Evolutionary conservation across 2,797 vertebrate genomes (phyloP), one percentile per base, ranked within the genome.

Genomic region (Propithecus perrieri): DNA sequence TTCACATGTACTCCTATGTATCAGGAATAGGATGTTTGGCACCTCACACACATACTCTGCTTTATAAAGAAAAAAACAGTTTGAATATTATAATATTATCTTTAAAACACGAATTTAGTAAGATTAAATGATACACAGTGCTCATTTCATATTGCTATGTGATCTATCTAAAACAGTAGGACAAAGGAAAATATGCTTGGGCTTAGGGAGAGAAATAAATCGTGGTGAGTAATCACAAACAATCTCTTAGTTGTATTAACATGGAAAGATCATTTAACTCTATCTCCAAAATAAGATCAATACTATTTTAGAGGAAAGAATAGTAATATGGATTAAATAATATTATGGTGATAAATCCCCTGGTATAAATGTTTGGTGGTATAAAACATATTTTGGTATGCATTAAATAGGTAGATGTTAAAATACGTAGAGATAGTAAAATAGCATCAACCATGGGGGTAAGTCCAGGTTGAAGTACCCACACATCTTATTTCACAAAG

Each of bases 401-500:
- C 41, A 81, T 24, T 74, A 43, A 67, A 80, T 35, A 71, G 2
- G 61, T 71, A 59, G 4, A 67, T 79, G 26, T 67, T 85, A 88
- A 97, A 94, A 81, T n/a, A 96, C 22, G 11, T 43, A 94, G 74
- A 94, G 11, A 83, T 0, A 90, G 12, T 15, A 79, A 80, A 81
- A 55, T 57, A 79, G 7, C 18, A 65, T 43, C 17, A 84, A 17
- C 43, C 55, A 91, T 20, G 20, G 61, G 7, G 0, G 7, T 50
- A 85, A 85, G 41, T 84, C 10, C 1, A 22, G 13, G 4, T 38
- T 55, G 33, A 48, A 59, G 10, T 78, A 30, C 13, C 4, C 69
- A 43, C 7, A 4, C 4, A n/a, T 53, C 18, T 38, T 84, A 89
- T 74, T 92, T n/a, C 0, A 14, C 5, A n/a, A 26, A 17, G 30